Evolutionary conservation across 2,797 vertebrate species (phyloP), one percentile per base, ranked within the genome.

Genomic region (Triplophysa bombifrons): DNA sequence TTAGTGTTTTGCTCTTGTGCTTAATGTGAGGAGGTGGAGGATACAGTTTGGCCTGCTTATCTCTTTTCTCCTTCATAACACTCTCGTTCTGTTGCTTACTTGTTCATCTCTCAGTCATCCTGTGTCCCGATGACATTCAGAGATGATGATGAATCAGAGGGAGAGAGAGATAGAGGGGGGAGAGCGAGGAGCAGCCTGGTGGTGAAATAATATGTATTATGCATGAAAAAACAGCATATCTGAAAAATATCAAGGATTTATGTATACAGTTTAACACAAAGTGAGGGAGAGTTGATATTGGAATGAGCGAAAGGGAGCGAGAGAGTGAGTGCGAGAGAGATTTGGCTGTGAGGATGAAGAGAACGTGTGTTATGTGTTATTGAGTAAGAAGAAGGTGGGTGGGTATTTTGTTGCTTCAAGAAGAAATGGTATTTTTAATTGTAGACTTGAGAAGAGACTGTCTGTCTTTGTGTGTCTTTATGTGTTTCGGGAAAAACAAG

Each of bases 91-190:
- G 50, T 73, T 71, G 46, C 69, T 77, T 78, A 72, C 72, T 25
- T 70, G 71, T 80, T 81, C 68, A 3, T 73, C 78, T 67, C 78
- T 73, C 78, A 73, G 78, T 80, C 78, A 80, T 80, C 51, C 64
- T 80, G 61, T 73, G 51, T 55, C 78, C 72, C 67, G 44, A 75
- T 81, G 56, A 76, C 78, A 83, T 81, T 83, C 69, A 63, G 51
- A 19, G 67, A 78, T 58, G 20, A 17, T 70, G 69, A 83, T 58
- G 73, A 72, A 72, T 72, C 78, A 73, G 70, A 67, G 58, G 22
- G 14, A 19, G 64, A 20, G 22, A 17, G 51, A 66, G 55, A 53
- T 55, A 38, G 53, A 2, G 55, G 53, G 1, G 53, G 14, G 27
- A 65, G 17, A 11, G 5, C 34, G 1, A 38, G 4, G 34, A 56